A percentile compares a stretch with the other conserved stretches of the same genome.
Conservation (phyloP, 2,113 vertebrate species). For the Rhea pennata region DNA sequence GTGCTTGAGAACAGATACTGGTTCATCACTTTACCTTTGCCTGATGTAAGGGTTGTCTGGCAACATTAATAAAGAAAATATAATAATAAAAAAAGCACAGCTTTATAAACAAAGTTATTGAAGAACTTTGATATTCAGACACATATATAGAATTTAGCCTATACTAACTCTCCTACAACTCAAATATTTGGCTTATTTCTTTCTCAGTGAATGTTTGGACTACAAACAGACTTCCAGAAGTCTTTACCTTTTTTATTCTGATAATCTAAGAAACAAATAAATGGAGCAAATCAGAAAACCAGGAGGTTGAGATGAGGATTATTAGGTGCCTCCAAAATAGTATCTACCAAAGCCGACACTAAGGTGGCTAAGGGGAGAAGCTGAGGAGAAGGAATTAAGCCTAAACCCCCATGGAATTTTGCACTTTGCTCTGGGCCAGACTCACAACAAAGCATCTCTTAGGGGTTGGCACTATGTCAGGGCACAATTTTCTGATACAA, state of each 20-base stretch:
- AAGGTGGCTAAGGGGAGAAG: not conserved
- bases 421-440: not conserved
- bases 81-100: not conserved
- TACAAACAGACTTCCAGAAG: not conserved
- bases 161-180: not conserved
- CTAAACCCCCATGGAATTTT: slow-evolving; percentile 19
- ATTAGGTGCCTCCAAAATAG: not conserved
- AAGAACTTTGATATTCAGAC: not conserved
- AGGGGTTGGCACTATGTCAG: fast-evolving
- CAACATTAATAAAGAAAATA: not conserved
- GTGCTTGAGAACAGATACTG: not conserved
- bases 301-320: not conserved
- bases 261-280: not conserved
- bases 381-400: slow-evolving; percentile 32
- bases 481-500: not conserved
- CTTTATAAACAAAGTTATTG: not conserved
- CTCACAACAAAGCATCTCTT: not conserved
- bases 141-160: not conserved
- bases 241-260: not conserved
- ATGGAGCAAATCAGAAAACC: not conserved
- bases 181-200: not conserved
- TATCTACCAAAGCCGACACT: not conserved
- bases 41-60: not conserved
- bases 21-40: not conserved
- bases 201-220: not conserved